Evolutionary conservation across 2,888 invertebrate genomes (phyloP), one percentile per base, ranked within the genome.

Genomic region (Idaea straminata): DNA sequence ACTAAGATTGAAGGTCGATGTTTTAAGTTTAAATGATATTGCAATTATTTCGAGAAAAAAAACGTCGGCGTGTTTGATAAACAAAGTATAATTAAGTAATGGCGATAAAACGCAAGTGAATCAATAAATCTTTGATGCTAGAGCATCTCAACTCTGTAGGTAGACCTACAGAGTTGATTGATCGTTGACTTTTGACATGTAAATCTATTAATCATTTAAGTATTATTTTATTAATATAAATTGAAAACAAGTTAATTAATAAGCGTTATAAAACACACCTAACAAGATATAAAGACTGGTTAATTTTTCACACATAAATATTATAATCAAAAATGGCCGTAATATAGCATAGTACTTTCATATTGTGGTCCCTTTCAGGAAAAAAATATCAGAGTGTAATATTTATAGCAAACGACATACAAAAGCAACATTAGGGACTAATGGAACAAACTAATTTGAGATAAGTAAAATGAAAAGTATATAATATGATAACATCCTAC

Each of bases 21-120:
- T 82, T 86, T 84, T 85, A 85, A 79, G 84, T 85, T 88, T 87
- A 88, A 88, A 89, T 89, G 88, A 85, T 86, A 83, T 77, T 79
- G 81, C 77, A 79, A 79, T 85, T 80, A 78, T 74, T 73, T 69
- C 3, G 47, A 78, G 82, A 80, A 81, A 81, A 78, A 64, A 65
- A 64, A 71, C 71, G 71, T 71, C 74, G 66, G 70, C 69, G 64
- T 74, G 76, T 74, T 77, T 77, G 81, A 81, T 80, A 74, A 78
- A 77, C 35, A 59, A 62, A 69, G 73, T 72, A 74, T 73, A 70
- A 79, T 77, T 74, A 75, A 77, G 70, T 68, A 67, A 64, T 74
- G 71, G 62, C 63, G 64, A 68, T 68, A 69, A 71, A 72, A 72
- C 63, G 61, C 61, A 62, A 25, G 62, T 63, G 65, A 69, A 62